Conservation (phyloP, 2,113 vertebrate species). For the Phyllostomus discolor region DNA sequence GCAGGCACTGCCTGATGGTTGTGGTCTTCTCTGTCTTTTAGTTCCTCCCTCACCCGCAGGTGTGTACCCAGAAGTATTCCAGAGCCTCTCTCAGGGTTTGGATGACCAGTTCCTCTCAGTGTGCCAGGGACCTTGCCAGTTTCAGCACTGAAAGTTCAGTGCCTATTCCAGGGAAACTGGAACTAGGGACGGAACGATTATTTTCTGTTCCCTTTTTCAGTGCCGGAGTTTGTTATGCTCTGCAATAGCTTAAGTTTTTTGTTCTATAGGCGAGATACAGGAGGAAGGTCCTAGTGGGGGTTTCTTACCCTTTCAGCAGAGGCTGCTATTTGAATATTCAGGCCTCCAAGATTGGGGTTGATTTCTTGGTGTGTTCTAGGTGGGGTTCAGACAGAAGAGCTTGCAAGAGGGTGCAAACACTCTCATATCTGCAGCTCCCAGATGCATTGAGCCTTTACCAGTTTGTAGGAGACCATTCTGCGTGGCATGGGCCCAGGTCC, state of each 20-base stretch:
- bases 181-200: background rate
- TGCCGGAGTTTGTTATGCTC: background rate
- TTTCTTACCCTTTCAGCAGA: background rate
- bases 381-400: background rate
- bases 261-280: background rate
- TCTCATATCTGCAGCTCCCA: no score
- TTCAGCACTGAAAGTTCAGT: background rate
- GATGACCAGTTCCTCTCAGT: background rate
- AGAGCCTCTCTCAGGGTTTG: background rate
- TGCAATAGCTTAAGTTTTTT: background rate
- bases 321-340: background rate
- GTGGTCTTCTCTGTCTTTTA: background rate
- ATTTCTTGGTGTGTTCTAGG: background rate
- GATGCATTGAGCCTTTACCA: background rate
- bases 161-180: background rate
- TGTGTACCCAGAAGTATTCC: background rate
- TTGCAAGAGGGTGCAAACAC: background rate
- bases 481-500: no score
- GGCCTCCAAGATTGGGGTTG: accelerated
- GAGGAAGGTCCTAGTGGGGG: background rate
- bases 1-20: background rate
- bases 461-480: no score
- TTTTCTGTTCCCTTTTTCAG: background rate
- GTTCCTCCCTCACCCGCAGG: background rate
- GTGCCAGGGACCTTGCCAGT: background rate